Conservation (phyloP, 2,797 vertebrate species). For the Urophycis tenuis region DNA sequence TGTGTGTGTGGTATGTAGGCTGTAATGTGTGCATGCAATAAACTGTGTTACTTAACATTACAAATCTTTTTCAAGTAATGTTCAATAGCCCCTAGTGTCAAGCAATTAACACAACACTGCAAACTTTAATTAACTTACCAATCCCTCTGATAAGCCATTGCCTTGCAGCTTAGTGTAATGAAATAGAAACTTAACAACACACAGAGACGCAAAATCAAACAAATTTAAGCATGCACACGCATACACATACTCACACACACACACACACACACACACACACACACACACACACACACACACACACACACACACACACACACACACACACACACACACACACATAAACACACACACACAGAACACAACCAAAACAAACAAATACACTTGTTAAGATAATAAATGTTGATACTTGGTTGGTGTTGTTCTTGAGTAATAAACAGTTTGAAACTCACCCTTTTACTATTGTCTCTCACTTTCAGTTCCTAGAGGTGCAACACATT, state of each 20-base stretch:
- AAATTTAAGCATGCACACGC: background rate
- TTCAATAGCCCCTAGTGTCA: background rate
- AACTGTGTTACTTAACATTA: background rate
- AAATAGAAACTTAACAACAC: slow-evolving; percentile 79
- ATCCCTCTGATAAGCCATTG: slow-evolving; percentile 70
- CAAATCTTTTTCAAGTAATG: background rate
- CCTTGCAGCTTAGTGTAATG: slow-evolving; percentile 83
- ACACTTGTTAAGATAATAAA: slow-evolving; percentile 32
- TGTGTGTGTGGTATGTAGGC: background rate
- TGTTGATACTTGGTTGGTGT: slow-evolving; percentile 5
- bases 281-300: slow-evolving; percentile 19
- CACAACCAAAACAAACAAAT: slow-evolving; percentile 15
- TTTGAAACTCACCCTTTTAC: slow-evolving; percentile 82
- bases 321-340: slow-evolving; percentile 10
- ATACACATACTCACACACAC: slow-evolving; percentile 8
- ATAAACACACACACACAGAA: slow-evolving; percentile 33
- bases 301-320: slow-evolving; percentile 35
- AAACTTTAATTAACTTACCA: slow-evolving; percentile 61
- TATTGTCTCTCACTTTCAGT: slow-evolving; percentile 75
- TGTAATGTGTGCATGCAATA: background rate
- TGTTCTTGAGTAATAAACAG: background rate
- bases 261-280: slow-evolving; percentile 35
- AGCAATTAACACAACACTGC: slow-evolving; percentile 14
- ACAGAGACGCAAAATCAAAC: slow-evolving; percentile 20
- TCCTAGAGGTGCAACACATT: slow-evolving; percentile 63